A percentile compares a stretch with the other conserved stretches of the same genome.
Evolutionary conservation across 2,113 vertebrate genomes (phyloP).

Genomic region (Athene cunicularia): DNA sequence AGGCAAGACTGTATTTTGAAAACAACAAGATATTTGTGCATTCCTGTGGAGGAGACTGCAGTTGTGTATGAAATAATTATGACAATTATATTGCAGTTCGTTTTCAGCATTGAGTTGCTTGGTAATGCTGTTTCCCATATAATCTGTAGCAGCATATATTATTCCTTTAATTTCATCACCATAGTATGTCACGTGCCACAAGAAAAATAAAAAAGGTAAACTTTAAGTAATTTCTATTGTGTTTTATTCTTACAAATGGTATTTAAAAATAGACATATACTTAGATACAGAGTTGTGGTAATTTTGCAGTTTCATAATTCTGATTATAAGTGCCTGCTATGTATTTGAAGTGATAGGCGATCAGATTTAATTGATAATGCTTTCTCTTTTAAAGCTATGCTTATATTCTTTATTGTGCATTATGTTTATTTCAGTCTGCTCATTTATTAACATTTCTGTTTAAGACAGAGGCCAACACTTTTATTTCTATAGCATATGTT

Average conservation of each 20-base stretch:
- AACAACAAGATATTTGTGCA: background rate
- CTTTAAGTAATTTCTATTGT: background rate
- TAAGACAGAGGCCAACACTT: background rate
- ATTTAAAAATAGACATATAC: background rate
- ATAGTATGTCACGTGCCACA: background rate
- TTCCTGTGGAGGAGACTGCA: background rate
- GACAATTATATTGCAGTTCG: background rate
- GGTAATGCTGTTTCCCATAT: background rate
- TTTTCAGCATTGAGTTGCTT: background rate
- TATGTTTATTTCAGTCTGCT: background rate
- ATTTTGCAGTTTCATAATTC: background rate
- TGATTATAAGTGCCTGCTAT: background rate
- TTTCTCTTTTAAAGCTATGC: background rate
- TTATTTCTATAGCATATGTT: background rate
- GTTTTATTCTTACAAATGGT: background rate
- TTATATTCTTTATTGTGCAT: background rate
- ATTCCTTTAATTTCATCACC: background rate
- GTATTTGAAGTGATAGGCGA: background rate
- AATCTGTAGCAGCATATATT: background rate
- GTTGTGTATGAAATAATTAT: background rate
- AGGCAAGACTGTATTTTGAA: background rate
- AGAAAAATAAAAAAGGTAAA: background rate
- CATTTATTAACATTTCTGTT: background rate
- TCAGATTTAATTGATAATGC: background rate
- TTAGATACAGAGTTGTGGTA: background rate